Conservation (phyloP, 2,113 vertebrate species). For the Columba livia region DNA sequence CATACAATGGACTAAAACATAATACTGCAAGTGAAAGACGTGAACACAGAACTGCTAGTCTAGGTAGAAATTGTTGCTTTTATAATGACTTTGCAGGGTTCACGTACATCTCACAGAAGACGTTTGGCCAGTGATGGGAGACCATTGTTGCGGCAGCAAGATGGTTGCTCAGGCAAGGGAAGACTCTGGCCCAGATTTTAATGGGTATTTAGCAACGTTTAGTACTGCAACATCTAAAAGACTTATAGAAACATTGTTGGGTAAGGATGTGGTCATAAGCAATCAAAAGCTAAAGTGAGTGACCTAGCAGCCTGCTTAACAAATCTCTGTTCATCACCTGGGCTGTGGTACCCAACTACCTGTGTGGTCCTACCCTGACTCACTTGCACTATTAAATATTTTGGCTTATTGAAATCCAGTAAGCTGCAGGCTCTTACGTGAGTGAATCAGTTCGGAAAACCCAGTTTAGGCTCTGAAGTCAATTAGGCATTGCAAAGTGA, state of each 20-base stretch:
- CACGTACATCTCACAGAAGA: not conserved
- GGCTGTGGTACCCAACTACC: not conserved
- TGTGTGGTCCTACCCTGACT: not conserved
- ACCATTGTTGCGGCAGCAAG: not conserved
- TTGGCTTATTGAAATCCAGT: not conserved
- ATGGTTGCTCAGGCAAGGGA: not conserved
- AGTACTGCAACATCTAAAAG: not conserved
- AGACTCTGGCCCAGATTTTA: not conserved
- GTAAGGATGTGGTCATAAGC: not conserved
- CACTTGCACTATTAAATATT: not conserved
- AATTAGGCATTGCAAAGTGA: not conserved
- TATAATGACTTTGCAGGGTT: not conserved
- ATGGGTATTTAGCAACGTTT: not conserved
- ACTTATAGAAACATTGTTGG: not conserved
- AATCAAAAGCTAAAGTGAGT: not conserved
- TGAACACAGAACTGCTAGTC: not conserved
- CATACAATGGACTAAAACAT: not conserved
- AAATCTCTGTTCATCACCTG: not conserved
- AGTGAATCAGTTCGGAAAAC: not conserved
- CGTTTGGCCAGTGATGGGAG: not conserved
- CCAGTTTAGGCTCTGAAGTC: not conserved
- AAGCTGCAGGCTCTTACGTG: not conserved
- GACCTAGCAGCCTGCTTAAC: not conserved
- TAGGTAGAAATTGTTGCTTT: not conserved
- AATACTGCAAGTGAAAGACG: not conserved